phyloP scores from a whole-genome alignment of 2,888 invertebrate genomes.

The Molorchus minor region DNA sequence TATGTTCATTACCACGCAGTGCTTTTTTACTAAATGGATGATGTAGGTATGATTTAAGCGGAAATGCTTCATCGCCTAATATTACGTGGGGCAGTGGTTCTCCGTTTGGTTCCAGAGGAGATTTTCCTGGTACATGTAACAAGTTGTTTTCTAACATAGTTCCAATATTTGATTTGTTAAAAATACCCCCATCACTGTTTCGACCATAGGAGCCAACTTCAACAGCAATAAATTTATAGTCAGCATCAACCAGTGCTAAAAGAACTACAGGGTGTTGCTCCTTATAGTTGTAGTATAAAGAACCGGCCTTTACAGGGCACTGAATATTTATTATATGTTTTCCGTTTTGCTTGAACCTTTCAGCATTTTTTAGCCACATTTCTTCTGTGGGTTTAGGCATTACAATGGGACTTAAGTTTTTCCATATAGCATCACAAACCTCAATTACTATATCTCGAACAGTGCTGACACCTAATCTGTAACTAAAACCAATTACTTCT shows the following conservation, averaged over 20 bases:
- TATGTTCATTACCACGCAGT: background rate
- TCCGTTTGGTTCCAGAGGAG: constrained; percentile 5
- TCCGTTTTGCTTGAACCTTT: background rate
- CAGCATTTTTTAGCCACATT: background rate
- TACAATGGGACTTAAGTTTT: constrained; percentile 1
- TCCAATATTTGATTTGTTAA: constrained; percentile 12
- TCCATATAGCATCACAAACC: constrained; percentile 21
- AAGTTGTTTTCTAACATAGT: background rate
- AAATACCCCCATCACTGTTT: constrained; percentile 37
- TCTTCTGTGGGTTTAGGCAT: constrained; percentile 1
- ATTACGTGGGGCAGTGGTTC: background rate
- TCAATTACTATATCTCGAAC: constrained; percentile 14
- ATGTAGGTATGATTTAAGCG: background rate
- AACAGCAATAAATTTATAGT: constrained; percentile 35
- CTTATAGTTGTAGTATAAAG: constrained; percentile 4
- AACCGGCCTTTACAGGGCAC: constrained; percentile 1
- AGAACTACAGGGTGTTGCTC: background rate
- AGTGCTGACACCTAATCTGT: constrained; percentile 15
- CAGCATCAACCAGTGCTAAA: constrained; percentile 28
- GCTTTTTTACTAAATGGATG: background rate
- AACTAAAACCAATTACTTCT: constrained; percentile 27
- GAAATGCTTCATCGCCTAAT: background rate
- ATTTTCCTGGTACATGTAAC: constrained; percentile 1
- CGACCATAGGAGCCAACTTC: constrained; percentile 37
- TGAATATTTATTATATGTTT: background rate